phyloP scores from a whole-genome alignment of 1,140 invertebrate genomes.

The Pachypsylla venusta region DNA sequence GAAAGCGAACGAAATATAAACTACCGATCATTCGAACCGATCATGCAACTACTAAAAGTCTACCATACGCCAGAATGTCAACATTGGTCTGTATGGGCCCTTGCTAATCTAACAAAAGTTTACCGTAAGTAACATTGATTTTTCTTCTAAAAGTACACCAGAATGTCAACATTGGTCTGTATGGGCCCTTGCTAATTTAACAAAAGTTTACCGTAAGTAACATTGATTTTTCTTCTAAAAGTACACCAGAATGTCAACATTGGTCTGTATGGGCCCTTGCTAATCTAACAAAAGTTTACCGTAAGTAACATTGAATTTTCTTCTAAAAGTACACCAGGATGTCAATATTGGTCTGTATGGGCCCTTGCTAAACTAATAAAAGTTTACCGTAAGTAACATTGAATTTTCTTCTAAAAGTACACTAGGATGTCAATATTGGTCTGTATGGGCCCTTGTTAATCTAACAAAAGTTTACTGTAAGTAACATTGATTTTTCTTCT shows the following conservation, averaged over 20 bases:
- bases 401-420: too few relatives aligned
- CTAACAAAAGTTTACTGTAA: too few relatives aligned
- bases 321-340: too few relatives aligned
- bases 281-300: slow-evolving; percentile 84
- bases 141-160: slow-evolving; percentile 47
- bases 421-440: too few relatives aligned
- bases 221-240: slow-evolving; percentile 6
- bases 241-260: slow-evolving; percentile 80
- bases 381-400: too few relatives aligned
- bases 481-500: too few relatives aligned
- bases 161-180: slow-evolving; percentile 90
- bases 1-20: slow-evolving; percentile 83
- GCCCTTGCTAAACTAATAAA: too few relatives aligned
- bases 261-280: slow-evolving; percentile 97
- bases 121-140: slow-evolving; percentile 52
- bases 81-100: slow-evolving; percentile 94
- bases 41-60: slow-evolving; percentile 61
- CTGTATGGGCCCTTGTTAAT: too few relatives aligned
- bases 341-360: too few relatives aligned
- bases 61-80: slow-evolving; percentile 80
- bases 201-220: slow-evolving; percentile 74
- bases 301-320: slow-evolving; percentile 40
- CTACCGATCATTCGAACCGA: slow-evolving; percentile 88
- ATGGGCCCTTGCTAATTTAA: slow-evolving; percentile 96
- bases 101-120: slow-evolving; percentile 87